These are phyloP conservation scores for Cebidichthys violaceus DNA, from an alignment of 2,113 vertebrate species.

Conservation along the genomic window DNA sequence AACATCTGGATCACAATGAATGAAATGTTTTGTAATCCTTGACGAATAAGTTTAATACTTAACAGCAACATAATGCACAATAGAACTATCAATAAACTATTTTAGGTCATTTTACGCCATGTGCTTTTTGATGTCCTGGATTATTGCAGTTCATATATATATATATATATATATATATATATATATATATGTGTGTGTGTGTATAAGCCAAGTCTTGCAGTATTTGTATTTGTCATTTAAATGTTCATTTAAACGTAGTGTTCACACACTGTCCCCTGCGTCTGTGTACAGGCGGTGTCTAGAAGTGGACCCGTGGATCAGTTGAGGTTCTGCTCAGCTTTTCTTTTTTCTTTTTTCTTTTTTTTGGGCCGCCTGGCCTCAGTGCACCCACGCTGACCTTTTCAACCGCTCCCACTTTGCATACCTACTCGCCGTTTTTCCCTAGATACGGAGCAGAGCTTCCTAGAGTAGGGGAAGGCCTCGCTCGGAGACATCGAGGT, in stretches of 20 bases:
- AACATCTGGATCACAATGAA: slow-evolving; percentile 2
- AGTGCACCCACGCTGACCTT: slow-evolving; percentile 74
- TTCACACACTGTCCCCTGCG: no score
- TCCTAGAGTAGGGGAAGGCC: slow-evolving; percentile 49
- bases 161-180: no score
- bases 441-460: slow-evolving; percentile 57
- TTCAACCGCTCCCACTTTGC: slow-evolving; percentile 80
- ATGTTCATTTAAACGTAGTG: no score
- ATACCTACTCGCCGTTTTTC: slow-evolving; percentile 75
- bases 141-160: background rate
- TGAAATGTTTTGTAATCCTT: background rate
- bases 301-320: slow-evolving; percentile 34
- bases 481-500: background rate
- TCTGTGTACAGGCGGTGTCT: background rate
- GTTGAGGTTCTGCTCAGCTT: slow-evolving; percentile 22
- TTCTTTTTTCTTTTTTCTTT: no score
- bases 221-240: background rate
- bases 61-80: no score
- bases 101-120: no score
- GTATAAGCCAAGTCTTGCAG: slow-evolving; percentile 7
- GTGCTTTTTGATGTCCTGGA: background rate
- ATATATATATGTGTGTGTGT: no score
- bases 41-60: background rate
- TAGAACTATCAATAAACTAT: no score
- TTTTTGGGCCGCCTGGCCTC: slow-evolving; percentile 13